Evolutionary conservation across 1,140 invertebrate genomes (phyloP), one percentile per base, ranked within the genome.

Genomic region (Pseudomyrmex pallidus): DNA sequence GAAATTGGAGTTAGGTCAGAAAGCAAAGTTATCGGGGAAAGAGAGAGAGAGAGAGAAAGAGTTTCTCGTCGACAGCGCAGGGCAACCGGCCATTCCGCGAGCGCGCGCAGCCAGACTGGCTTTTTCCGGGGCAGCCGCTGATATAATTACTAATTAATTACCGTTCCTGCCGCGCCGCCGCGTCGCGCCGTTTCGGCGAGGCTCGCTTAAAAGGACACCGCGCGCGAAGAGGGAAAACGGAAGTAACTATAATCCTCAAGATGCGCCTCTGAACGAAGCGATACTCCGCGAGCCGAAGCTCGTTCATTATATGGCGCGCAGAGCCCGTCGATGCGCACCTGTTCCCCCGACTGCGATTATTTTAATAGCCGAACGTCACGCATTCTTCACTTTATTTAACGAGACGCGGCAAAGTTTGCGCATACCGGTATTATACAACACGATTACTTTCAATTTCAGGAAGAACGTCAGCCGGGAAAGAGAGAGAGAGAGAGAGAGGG

Each of bases 71-170:
- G 74, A 48, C 20, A 10, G 22, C 10, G 57, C 57, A 59, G 48
- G 54, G 78, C 63, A 66, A 68, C 56, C 67, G 44, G 22, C 25
- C 25, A 66, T 74, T 84, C 20, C 54, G 46, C 17, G 74, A 61
- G 61, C 72, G 56, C 44, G 56, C 61, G 66, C 56, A 17, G 62
- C n/a, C 35, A 56, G 82, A 56, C 82, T 66, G 52, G 52, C 74
- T 76, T 87, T 87, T 74, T 84, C 52, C 63, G 46, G 67, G 56
- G 61, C 57, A 56, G 22, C 22, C 25, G 56, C 74, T 87, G 74
- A 85, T 87, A 88, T 82, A 87, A 88, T 88, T 88, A 87, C 68
- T 85, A 85, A 87, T 88, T 88, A 87, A 88, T 87, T 88, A 88
- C 59, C 64, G 64, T 82, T 84, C 61, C 59, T 62, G 22, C 77